Conservation (phyloP, 1,140 invertebrate genomes). For the Leptinotarsa defecta region DNA sequence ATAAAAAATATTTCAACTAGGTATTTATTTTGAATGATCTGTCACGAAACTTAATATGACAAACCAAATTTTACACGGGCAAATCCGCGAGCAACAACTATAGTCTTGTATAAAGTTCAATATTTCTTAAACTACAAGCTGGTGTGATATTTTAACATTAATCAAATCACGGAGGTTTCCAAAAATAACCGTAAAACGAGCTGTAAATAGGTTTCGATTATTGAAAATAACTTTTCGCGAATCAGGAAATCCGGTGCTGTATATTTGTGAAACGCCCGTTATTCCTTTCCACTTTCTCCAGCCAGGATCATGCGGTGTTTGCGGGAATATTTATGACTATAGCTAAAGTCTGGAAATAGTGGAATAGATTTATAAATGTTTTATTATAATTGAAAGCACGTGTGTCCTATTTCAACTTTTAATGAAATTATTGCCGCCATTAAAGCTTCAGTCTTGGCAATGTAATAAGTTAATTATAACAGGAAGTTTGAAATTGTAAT, state of each 20-base stretch:
- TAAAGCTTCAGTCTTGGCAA: conserved; percentile 51
- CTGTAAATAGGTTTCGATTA: too few relatives aligned
- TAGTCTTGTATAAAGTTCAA: too few relatives aligned
- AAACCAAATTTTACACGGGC: too few relatives aligned
- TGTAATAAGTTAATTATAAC: conserved; percentile 52
- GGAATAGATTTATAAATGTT: conserved; percentile 51
- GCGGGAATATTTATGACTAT: conserved; percentile 43
- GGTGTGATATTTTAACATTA: too few relatives aligned
- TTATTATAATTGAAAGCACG: conserved; percentile 52
- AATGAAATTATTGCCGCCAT: conserved; percentile 52
- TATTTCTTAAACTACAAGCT: too few relatives aligned
- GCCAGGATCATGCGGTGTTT: conserved; percentile 32
- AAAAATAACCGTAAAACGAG: too few relatives aligned
- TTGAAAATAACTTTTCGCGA: too few relatives aligned
- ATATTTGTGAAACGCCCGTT: neutral
- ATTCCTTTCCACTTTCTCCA: conserved; percentile 18
- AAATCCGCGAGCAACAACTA: too few relatives aligned
- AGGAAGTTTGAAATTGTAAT: conserved; percentile 53
- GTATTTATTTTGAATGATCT: too few relatives aligned
- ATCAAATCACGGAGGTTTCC: too few relatives aligned
- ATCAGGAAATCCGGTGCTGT: neutral
- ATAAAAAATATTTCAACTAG: too few relatives aligned
- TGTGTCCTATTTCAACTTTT: conserved; percentile 52
- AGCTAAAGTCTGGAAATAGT: conserved; percentile 41
- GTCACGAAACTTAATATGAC: too few relatives aligned